These are phyloP conservation scores for Conomelus anceps DNA, from an alignment of 2,888 invertebrate genomes.

Conservation along the genomic window DNA sequence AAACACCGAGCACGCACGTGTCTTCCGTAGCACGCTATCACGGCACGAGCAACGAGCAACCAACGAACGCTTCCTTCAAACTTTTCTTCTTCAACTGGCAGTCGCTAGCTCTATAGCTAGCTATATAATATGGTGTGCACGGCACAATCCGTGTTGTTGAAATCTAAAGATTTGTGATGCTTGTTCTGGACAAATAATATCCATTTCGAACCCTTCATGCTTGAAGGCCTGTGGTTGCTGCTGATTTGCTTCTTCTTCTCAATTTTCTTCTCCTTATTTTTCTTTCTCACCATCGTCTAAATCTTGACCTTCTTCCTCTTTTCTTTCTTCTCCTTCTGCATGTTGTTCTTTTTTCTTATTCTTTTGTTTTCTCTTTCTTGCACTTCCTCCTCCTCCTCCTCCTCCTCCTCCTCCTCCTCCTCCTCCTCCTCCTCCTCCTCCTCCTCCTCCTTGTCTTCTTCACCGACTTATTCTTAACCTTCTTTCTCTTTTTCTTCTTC, in stretches of 20 bases:
- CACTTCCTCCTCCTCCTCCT: neutral
- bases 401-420: neutral
- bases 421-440: neutral
- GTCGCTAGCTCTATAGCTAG: too few relatives aligned
- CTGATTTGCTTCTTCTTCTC: too few relatives aligned
- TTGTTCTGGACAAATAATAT: neutral
- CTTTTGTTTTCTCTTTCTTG: neutral
- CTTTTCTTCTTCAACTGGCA: neutral
- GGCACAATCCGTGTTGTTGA: neutral
- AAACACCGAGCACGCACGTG: neutral
- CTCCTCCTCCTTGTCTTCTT: neutral
- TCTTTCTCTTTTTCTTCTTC: neutral
- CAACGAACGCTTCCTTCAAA: neutral
- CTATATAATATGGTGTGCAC: too few relatives aligned
- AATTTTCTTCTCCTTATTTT: too few relatives aligned
- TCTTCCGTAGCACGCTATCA: neutral
- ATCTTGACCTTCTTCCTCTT: too few relatives aligned
- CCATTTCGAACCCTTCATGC: neutral
- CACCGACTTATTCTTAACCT: neutral
- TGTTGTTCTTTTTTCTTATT: neutral
- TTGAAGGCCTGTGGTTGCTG: too few relatives aligned
- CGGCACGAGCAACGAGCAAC: too few relatives aligned
- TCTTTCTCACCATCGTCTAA: too few relatives aligned
- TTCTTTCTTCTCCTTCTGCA: too few relatives aligned
- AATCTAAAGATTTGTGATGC: neutral